Conservation (phyloP, 2,888 invertebrate genomes). For the Cordilura impudica region DNA sequence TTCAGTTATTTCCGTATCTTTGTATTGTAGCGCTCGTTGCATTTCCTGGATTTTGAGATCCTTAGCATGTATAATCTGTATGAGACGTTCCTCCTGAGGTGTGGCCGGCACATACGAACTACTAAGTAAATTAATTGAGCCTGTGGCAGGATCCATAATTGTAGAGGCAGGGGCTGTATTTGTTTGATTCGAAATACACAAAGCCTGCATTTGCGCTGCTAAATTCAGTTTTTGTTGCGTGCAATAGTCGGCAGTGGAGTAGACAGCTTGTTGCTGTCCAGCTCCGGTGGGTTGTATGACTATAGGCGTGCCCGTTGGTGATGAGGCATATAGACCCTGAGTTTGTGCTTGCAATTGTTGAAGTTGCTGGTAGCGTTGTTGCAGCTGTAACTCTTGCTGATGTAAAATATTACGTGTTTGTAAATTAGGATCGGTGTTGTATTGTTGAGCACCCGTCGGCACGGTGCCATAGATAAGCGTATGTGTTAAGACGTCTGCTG, state of each 20-base stretch:
- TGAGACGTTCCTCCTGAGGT: slow-evolving; percentile 80
- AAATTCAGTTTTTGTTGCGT: slow-evolving; percentile 67
- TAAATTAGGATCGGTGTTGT: slow-evolving; percentile 72
- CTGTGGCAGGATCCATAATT: slow-evolving; percentile 69
- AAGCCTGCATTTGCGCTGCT: slow-evolving; percentile 75
- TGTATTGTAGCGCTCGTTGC: slow-evolving; percentile 84
- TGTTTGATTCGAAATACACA: slow-evolving; percentile 69
- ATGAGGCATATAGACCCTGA: slow-evolving; percentile 71
- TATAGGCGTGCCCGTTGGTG: slow-evolving; percentile 65
- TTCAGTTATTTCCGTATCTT: slow-evolving; percentile 89
- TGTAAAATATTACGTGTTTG: slow-evolving; percentile 73
- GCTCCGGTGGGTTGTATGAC: slow-evolving; percentile 67
- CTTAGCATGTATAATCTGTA: slow-evolving; percentile 82
- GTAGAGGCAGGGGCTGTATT: slow-evolving; percentile 59
- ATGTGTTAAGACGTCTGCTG: slow-evolving; percentile 74
- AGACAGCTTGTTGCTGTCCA: slow-evolving; percentile 58
- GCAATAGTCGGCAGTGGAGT: slow-evolving; percentile 62
- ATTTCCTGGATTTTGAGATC: slow-evolving; percentile 89
- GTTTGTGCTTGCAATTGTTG: slow-evolving; percentile 76
- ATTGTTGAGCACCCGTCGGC: slow-evolving; percentile 72
- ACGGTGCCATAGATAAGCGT: slow-evolving; percentile 76
- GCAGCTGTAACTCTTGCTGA: slow-evolving; percentile 76
- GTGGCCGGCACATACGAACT: slow-evolving; percentile 78
- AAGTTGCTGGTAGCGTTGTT: slow-evolving; percentile 76
- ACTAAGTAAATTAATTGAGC: slow-evolving; percentile 68